Evolutionary conservation across 2,888 invertebrate species (phyloP).

Genomic region (Drosophila infuscata): DNA sequence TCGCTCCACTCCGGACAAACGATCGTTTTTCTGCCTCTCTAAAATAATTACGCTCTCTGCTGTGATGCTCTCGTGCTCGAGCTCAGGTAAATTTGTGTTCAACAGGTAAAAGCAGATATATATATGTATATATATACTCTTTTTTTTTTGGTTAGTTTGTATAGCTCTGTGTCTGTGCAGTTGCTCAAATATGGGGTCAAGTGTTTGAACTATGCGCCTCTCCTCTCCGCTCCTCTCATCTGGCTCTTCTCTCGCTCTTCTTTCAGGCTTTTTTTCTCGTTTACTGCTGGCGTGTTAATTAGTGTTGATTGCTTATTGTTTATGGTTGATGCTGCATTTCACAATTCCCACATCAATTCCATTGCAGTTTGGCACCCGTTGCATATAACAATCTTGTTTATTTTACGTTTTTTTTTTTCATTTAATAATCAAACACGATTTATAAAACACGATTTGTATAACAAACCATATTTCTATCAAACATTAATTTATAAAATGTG

Average conservation of each 20-base stretch:
- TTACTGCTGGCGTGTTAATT: slow-evolving; percentile 69
- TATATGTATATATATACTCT: not conserved
- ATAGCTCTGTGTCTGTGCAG: slow-evolving; percentile 47
- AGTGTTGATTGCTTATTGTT: slow-evolving; percentile 63
- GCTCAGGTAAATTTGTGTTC: slow-evolving; percentile 51
- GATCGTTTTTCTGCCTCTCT: slow-evolving; percentile 45
- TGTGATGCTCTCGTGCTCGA: slow-evolving; percentile 11
- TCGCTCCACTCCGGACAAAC: slow-evolving; percentile 26
- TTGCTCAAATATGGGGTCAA: slow-evolving; percentile 78
- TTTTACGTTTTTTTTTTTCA: slow-evolving; percentile 4
- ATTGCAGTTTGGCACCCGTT: slow-evolving; percentile 25
- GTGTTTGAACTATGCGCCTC: slow-evolving; percentile 72
- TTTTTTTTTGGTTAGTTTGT: slow-evolving; percentile 19
- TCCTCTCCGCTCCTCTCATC: slow-evolving; percentile 17
- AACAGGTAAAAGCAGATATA: slow-evolving; percentile 64
- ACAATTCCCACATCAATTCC: slow-evolving; percentile 49
- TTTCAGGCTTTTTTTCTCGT: slow-evolving; percentile 31
- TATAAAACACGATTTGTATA: slow-evolving; percentile 11
- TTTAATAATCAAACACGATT: slow-evolving; percentile 27
- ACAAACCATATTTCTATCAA: not conserved
- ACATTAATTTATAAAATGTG: not conserved
- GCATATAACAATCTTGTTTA: slow-evolving; percentile 17
- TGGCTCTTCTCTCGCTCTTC: slow-evolving; percentile 15
- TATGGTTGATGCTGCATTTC: slow-evolving; percentile 60
- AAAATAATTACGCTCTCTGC: slow-evolving; percentile 19